Conservation (phyloP, 2,797 vertebrate species). For the Urocyon cinereoargenteus region DNA sequence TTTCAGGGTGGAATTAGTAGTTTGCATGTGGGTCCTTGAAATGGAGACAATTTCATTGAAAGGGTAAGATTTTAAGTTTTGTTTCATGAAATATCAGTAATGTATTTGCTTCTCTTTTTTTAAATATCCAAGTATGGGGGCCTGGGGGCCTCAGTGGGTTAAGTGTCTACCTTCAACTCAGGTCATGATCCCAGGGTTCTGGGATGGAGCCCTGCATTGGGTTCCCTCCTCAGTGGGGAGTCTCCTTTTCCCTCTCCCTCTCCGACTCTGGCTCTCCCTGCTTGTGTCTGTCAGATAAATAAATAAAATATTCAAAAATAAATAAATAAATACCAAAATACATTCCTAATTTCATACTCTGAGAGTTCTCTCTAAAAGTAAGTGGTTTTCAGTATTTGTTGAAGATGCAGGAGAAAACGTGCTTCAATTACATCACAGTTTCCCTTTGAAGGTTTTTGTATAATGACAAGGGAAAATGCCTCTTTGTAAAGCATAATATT, state of each 20-base stretch:
- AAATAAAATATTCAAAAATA: too few species aligned
- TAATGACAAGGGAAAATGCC: background rate
- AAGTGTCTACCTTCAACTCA: too few species aligned
- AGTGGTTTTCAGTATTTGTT: background rate
- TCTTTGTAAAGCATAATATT: background rate
- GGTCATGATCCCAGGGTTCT: too few species aligned
- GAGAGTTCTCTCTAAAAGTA: background rate
- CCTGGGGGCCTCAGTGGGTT: too few species aligned
- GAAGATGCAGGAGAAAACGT: background rate
- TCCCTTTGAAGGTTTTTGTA: background rate
- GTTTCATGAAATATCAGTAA: background rate
- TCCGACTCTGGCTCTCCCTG: too few species aligned
- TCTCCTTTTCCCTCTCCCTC: too few species aligned
- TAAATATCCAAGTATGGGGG: background rate
- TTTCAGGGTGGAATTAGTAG: background rate
- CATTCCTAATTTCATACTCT: background rate
- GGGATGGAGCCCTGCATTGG: too few species aligned
- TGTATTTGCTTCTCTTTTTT: background rate
- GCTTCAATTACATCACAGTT: background rate
- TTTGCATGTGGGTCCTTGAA: background rate
- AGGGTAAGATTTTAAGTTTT: background rate
- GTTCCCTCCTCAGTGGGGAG: too few species aligned
- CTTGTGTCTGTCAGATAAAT: too few species aligned
- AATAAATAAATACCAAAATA: background rate
- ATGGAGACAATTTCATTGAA: background rate